Evolutionary conservation across 2,113 vertebrate species (phyloP).

Genomic region (Catagonus wagneri): DNA sequence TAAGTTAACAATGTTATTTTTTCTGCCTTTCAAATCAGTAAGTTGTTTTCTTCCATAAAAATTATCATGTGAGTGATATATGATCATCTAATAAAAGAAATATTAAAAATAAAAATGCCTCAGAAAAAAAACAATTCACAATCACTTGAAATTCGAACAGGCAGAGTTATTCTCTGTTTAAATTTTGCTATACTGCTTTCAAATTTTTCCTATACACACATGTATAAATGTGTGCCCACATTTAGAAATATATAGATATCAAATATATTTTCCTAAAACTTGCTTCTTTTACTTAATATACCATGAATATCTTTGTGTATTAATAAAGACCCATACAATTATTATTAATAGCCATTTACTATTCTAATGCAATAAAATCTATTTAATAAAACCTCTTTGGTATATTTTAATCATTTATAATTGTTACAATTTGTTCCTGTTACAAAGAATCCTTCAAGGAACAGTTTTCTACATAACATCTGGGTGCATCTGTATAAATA

Average conservation of each 20-base stretch:
- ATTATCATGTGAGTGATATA: background rate
- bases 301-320: background rate
- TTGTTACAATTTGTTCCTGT: background rate
- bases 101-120: background rate
- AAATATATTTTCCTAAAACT: background rate
- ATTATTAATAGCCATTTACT: background rate
- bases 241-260: background rate
- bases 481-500: background rate
- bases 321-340: background rate
- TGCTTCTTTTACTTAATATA: constrained; percentile 4
- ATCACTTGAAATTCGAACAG: background rate
- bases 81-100: background rate
- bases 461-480: background rate
- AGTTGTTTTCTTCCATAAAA: background rate
- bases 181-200: background rate
- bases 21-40: background rate
- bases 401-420: background rate
- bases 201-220: background rate
- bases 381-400: background rate
- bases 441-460: background rate
- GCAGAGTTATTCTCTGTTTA: background rate
- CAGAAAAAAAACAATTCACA: background rate
- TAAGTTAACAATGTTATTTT: background rate
- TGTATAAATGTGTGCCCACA: background rate
- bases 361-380: background rate